Conservation (phyloP, 2,888 invertebrate genomes). For the Dichetophora obliterata region DNA sequence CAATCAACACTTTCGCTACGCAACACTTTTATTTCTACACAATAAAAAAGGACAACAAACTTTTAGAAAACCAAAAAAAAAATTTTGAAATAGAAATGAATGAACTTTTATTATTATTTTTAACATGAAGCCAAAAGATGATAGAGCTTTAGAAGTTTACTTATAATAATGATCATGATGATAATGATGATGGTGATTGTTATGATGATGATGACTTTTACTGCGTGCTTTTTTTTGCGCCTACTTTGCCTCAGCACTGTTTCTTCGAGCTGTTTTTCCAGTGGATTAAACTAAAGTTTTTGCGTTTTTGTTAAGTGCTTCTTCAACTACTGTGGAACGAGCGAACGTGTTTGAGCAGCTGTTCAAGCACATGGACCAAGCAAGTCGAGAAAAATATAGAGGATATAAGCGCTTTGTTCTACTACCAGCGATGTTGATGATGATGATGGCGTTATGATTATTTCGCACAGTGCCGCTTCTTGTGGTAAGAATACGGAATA, state of each 20-base stretch:
- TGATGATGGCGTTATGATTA: background rate
- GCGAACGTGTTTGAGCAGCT: slow-evolving; percentile 7
- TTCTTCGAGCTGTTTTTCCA: slow-evolving; percentile 8
- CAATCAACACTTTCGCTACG: background rate
- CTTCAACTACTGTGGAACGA: background rate
- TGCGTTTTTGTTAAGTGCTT: background rate
- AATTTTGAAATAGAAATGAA: no score
- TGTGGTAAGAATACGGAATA: no score
- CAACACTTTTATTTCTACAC: background rate
- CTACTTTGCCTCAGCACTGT: background rate
- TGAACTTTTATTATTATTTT: slow-evolving; percentile 1
- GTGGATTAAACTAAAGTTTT: slow-evolving; percentile 27
- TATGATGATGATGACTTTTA: slow-evolving; percentile 4
- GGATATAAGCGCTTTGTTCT: background rate
- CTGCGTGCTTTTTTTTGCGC: background rate
- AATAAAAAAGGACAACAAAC: no score
- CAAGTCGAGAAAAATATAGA: no score
- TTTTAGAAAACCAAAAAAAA: no score
- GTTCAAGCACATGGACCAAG: background rate
- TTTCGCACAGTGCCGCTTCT: no score
- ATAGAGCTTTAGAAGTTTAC: background rate
- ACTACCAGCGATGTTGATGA: background rate
- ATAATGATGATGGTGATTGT: no score
- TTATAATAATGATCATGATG: slow-evolving; percentile 3
- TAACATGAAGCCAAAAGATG: no score